Evolutionary conservation across 92 coral and sea anemone genomes (phyloP).

Genomic region (Epizoanthus stellaris): DNA sequence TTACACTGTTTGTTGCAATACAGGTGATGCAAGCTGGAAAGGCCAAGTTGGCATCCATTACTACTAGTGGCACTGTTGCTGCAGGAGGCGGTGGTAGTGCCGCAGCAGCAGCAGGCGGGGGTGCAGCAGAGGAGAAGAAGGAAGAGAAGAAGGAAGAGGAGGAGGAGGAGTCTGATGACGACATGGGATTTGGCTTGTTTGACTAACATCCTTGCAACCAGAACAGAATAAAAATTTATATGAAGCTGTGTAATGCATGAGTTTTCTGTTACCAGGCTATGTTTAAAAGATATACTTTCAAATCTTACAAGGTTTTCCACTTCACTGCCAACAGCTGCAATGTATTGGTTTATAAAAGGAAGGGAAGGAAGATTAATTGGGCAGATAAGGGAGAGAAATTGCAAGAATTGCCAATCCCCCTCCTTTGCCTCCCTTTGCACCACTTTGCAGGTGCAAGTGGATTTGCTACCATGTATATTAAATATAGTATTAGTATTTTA

Average conservation of each 20-base stretch:
- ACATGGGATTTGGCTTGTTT: constrained; percentile 99
- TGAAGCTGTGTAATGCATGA: neutral
- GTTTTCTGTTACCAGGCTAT: neutral
- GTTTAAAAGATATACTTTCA: too few relatives aligned
- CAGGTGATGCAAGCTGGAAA: constrained; percentile 91
- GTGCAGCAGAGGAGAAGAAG: constrained; percentile 56
- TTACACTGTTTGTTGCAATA: too few relatives aligned
- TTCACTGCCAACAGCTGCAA: too few relatives aligned
- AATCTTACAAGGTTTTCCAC: too few relatives aligned
- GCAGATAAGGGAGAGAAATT: too few relatives aligned
- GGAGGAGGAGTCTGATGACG: constrained; percentile 94
- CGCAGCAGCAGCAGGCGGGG: constrained; percentile 64
- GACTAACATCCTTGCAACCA: constrained; percentile 63
- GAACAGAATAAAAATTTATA: constrained; percentile 29
- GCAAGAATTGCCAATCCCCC: too few relatives aligned
- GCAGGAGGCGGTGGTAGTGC: constrained; percentile 71
- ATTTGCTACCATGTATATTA: too few relatives aligned
- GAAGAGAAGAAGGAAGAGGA: constrained; percentile 93
- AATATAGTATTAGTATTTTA: too few relatives aligned
- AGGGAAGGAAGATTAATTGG: too few relatives aligned
- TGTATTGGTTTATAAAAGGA: too few relatives aligned
- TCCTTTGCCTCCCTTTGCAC: too few relatives aligned
- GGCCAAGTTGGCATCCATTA: constrained; percentile 86
- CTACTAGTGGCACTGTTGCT: constrained; percentile 91
- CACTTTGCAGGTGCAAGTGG: too few relatives aligned